Evolutionary conservation across 1,140 invertebrate species (phyloP), one percentile per base, ranked within the genome.

Genomic region (Akabosia matsudoensis): DNA sequence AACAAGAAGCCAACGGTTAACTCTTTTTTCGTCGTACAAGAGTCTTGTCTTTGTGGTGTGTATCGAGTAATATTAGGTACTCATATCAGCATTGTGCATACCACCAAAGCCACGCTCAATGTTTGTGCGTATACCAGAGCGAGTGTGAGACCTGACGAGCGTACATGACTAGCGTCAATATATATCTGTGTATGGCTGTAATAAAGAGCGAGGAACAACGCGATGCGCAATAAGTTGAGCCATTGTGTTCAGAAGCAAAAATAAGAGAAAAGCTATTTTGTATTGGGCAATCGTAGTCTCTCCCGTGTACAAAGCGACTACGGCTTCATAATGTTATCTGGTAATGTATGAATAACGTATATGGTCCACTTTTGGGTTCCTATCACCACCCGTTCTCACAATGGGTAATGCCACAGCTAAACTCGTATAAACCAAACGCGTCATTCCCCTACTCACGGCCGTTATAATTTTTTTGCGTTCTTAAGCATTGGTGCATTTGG

Each of bases 361-460:
- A 45, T 18, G 37, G 37, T 10, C 54, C n/a, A 56, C 54, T 24
- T 45, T 45, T 18, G 7, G 37, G 37, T 18, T 45, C 4, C 54
- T n/a, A 56, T 22, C 54, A 56, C 54, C 54, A 56, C 54, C 54
- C 54, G 54, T 56, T 13, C 54, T 56, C 54, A 56, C 54, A 22
- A 56, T 56, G 54, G 54, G 54, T 56, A 56, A 4, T 24, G 3
- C 54, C 54, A 13, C n/a, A 56, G 54, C 54, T 16, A 56, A 56
- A 56, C 10, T 56, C 54, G 13, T 22, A 56, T 56, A 56, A 56
- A 56, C 54, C 54, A 56, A 56, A 56, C 14, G 54, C 54, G 54
- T 56, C 54, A 16, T 24, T 56, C 54, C 54, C 54, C 54, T 56
- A 56, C 22, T 56, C 54, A 56, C 61, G 61, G 24, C 61, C 61